Base-by-base conservation (phyloP, 2,113 vertebrate species). In the Callithrix jacchus region DNA sequence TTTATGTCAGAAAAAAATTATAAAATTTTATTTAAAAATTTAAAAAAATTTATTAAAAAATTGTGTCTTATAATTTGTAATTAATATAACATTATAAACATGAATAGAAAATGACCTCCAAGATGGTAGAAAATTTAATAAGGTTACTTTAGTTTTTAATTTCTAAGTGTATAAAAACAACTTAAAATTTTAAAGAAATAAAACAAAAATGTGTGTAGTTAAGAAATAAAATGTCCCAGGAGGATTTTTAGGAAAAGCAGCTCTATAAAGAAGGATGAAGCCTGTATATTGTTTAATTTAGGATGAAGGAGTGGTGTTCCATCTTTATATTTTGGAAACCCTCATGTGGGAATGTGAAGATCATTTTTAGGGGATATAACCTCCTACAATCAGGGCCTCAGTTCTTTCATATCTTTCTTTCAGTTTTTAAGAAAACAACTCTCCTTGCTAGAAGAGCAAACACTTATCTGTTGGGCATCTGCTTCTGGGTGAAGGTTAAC, bases 81-180 rank as follows among this genome's bases (percentile, higher is more conserved):
- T 84, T 66, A 89, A 93, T 81, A 68, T 23, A 20, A 83, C 83
- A 58, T 79, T 49, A 89, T 83, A 93, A 93, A 96, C 47, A 42
- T 66, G 71, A 83, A 61, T 47, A 64, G 8, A 37, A 90, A 92
- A 93, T 70, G 42, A 64, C 32, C 4, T 92, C 64, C 88, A 45
- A 87, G 17, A 42, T 35, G 20, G 80, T 16, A 92, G 80, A 73
- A 58, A 73, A 94, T 88, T 83, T 89, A 70, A 68, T 96, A 64
- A 83, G 47, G 18, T 81, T 42, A 82, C 54, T 88, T 91, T 13
- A 61, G 6, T 66, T 94, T 94, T 97, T 87, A 85, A 90, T 79
- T 81, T 95, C 8, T 13, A 97, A 32, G n/a, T 71, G 64, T 87
- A 85, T 30, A 68, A 89, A 82, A 76, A 85, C 58, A 76, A 35